Base-by-base conservation (phyloP, 2,888 invertebrate genomes). In the Drosophila prostipennis region DNA sequence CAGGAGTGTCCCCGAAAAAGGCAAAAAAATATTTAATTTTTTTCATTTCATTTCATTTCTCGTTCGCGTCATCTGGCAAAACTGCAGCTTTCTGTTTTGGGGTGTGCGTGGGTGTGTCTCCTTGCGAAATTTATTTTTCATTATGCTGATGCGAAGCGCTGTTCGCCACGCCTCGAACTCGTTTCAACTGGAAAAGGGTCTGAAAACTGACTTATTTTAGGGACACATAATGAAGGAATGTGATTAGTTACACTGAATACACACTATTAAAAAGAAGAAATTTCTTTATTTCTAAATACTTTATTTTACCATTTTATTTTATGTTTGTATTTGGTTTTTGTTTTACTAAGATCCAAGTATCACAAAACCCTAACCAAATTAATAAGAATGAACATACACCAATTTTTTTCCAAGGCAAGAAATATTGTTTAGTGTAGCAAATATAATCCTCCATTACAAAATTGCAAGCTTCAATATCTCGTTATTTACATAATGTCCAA, bases 71-170 rank as follows among this genome's bases (percentile, higher is more conserved):
- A 54, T 55, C 56, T 68, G 40, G 43, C 26, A 26, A 63, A 73
- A 69, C 52, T 68, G 74, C 69, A 68, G 19, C 57, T 39, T 49
- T 63, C 40, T 51, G 43, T 46, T 23, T 34, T 14, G n/a, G 13
- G 11, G 43, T 49, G 59, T 58, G 65, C 32, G 49, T 46, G 45
- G 52, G 63, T 43, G 61, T 68, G 71, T 55, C 52, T 37, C 14
- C 26, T 26, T 52, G 14, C 40, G 37, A 55, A 71, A 61, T 74
- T 72, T 56, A 57, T 67, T 68, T 78, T 78, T 80, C 78, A 80
- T 80, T 82, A 77, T 82, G 80, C 67, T 78, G 83, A 78, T 74
- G 70, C 74, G 65, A 54, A 56, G 54, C 40, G 65, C 26, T 37
- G 29, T 16, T 40, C n/a, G 74, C 48, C 63, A 39, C 55, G 61